These are phyloP conservation scores for Trichonephila inaurata DNA, from an alignment of 1,140 invertebrate species.

Conservation along the genomic window DNA sequence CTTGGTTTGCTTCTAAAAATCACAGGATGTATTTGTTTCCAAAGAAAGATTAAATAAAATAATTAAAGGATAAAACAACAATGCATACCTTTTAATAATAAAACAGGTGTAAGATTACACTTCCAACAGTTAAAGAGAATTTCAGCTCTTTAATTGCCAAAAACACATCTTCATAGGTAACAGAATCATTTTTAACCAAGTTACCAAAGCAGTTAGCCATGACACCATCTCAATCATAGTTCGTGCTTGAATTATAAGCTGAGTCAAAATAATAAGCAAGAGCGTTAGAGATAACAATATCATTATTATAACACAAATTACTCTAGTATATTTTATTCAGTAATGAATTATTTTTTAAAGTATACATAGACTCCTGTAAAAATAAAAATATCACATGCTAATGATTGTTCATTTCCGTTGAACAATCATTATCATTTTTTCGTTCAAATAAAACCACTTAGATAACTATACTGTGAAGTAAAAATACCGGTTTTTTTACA, in stretches of 20 bases:
- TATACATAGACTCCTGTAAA: no score
- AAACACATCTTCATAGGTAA: background rate
- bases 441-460: no score
- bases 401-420: no score
- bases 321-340: background rate
- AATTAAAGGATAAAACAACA: background rate
- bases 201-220: background rate
- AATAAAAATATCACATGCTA: no score
- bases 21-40: background rate
- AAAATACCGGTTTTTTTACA: no score
- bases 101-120: background rate
- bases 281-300: background rate
- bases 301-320: background rate
- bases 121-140: background rate
- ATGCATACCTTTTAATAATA: background rate
- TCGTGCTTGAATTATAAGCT: background rate
- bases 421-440: no score
- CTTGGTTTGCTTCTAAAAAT: background rate
- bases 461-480: no score
- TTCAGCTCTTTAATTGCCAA: background rate
- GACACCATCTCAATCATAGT: background rate
- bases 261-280: conserved; percentile 18
- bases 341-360: background rate
- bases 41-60: conserved; percentile 3
- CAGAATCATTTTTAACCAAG: background rate